phyloP scores from a whole-genome alignment of 2,888 invertebrate species.

The Hofmannophila pseudospretella region DNA sequence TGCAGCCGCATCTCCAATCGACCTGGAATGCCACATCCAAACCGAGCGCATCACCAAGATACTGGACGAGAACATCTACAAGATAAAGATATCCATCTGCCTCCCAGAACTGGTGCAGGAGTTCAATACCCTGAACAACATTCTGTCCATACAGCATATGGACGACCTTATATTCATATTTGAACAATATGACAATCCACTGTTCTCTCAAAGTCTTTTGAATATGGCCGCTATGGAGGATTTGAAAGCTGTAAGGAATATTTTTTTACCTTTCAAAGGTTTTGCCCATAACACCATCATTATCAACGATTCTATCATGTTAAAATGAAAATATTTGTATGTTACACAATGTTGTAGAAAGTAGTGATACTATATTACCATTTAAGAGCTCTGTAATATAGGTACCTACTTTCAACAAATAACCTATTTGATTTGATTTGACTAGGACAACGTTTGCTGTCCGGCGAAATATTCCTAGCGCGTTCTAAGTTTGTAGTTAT shows the following conservation, averaged over 20 bases:
- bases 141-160: conserved; percentile 48
- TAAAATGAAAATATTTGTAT: too few relatives aligned
- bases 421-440: background rate
- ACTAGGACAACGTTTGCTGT: too few relatives aligned
- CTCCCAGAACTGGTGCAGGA: conserved; percentile 57
- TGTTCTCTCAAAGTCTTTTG: conserved; percentile 51
- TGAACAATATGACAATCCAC: conserved; percentile 63
- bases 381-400: too few relatives aligned
- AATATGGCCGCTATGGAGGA: conserved; percentile 61
- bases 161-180: conserved; percentile 62
- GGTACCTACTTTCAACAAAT: too few relatives aligned
- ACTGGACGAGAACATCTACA: conserved; percentile 64
- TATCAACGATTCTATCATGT: too few relatives aligned
- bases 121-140: conserved; percentile 40
- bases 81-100: conserved; percentile 62
- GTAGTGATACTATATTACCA: too few relatives aligned
- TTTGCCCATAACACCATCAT: too few relatives aligned
- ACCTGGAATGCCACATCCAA: conserved; percentile 73
- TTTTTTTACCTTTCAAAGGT: too few relatives aligned
- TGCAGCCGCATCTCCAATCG: conserved; percentile 61
- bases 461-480: too few relatives aligned
- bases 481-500: too few relatives aligned
- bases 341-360: too few relatives aligned
- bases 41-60: conserved; percentile 73
- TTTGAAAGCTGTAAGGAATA: conserved; percentile 50